These are phyloP conservation scores for Subacronicta megacephala DNA, from an alignment of 2,888 invertebrate genomes.

Conservation along the genomic window DNA sequence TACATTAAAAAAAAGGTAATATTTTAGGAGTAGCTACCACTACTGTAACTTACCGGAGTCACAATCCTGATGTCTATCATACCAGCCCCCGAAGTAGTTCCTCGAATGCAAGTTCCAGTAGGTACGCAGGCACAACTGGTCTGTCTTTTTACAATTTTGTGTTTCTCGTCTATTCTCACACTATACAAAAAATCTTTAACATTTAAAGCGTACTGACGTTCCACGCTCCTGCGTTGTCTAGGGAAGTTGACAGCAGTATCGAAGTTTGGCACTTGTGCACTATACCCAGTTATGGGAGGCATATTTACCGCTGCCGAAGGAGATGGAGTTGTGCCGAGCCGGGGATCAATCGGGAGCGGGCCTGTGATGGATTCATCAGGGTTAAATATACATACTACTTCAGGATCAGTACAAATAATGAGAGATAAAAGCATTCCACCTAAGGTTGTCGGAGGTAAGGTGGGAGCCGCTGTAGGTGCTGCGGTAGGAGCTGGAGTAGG, in stretches of 20 bases:
- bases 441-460: slow-evolving; percentile 51
- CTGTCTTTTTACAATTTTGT: slow-evolving; percentile 78
- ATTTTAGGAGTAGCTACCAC: too few species aligned
- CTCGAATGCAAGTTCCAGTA: slow-evolving; percentile 74
- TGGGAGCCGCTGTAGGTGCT: slow-evolving; percentile 48
- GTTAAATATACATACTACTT: slow-evolving; percentile 83
- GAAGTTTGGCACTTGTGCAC: slow-evolving; percentile 71
- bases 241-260: slow-evolving; percentile 81
- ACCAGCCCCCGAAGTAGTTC: slow-evolving; percentile 84
- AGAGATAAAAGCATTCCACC: slow-evolving; percentile 78
- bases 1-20: neutral
- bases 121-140: slow-evolving; percentile 80
- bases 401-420: slow-evolving; percentile 81
- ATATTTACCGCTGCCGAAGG: slow-evolving; percentile 71
- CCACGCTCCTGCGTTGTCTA: slow-evolving; percentile 72
- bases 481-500: slow-evolving; percentile 42
- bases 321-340: slow-evolving; percentile 81
- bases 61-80: slow-evolving; percentile 91
- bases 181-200: slow-evolving; percentile 52
- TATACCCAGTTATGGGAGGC: slow-evolving; percentile 75
- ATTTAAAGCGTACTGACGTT: slow-evolving; percentile 27
- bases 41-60: slow-evolving; percentile 82
- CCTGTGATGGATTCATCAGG: slow-evolving; percentile 82
- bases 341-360: slow-evolving; percentile 83
- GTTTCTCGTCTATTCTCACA: slow-evolving; percentile 49